A percentile compares a stretch with the other conserved stretches of the same genome.
Conservation (phyloP, 2,888 invertebrate species). For the Tanypteryx hageni region DNA sequence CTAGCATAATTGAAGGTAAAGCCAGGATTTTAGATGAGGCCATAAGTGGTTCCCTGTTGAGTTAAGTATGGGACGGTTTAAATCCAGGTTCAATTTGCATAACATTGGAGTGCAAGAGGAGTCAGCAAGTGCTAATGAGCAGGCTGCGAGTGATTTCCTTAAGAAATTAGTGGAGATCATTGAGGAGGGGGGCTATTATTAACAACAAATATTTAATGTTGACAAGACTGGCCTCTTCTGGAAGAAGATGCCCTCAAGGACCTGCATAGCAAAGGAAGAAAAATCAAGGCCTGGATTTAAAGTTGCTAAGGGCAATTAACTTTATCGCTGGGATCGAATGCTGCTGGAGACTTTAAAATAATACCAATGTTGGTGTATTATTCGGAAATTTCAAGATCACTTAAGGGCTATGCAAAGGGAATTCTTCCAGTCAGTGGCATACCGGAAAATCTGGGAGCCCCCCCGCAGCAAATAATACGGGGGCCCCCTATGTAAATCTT, state of each 20-base stretch:
- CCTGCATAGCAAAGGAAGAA: background rate
- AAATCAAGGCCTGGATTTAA: background rate
- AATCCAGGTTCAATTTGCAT: background rate
- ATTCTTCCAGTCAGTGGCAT: no score
- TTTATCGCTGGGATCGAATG: background rate
- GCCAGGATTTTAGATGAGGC: background rate
- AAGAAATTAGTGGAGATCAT: slow-evolving; percentile 66
- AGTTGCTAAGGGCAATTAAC: background rate
- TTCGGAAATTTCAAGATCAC: no score
- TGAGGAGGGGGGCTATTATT: slow-evolving; percentile 68
- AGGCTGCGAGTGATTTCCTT: background rate
- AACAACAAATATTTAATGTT: slow-evolving; percentile 69
- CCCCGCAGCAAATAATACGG: no score
- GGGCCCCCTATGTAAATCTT: no score
- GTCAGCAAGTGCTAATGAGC: background rate
- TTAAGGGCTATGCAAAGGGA: background rate
- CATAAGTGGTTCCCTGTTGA: background rate
- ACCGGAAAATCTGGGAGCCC: no score
- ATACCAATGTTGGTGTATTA: background rate
- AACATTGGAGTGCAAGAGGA: background rate
- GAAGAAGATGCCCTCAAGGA: background rate
- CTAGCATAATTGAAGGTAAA: background rate
- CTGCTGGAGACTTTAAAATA: background rate
- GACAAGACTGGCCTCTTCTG: background rate
- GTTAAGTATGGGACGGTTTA: background rate